Evolutionary conservation across 2,797 vertebrate genomes (phyloP).

Genomic region (Esox lucius): DNA sequence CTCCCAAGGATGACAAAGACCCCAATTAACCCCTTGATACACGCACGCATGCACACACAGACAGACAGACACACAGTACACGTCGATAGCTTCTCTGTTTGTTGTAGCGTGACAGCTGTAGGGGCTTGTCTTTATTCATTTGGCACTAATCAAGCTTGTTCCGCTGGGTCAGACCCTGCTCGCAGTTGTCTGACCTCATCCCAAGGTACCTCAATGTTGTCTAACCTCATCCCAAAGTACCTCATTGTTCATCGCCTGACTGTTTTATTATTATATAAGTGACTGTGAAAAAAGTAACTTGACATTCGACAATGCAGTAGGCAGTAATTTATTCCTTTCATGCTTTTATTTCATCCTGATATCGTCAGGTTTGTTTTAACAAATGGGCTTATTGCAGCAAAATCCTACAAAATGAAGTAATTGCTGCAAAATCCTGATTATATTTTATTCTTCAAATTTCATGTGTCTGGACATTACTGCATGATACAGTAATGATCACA

Average conservation of each 20-base stretch:
- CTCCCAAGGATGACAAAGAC: slow-evolving; percentile 61
- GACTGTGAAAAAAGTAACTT: slow-evolving; percentile 11
- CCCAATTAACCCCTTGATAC: slow-evolving; percentile 72
- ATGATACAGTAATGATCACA: neutral
- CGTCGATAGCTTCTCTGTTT: slow-evolving; percentile 40
- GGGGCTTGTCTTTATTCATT: slow-evolving; percentile 53
- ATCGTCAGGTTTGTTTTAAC: slow-evolving; percentile 9
- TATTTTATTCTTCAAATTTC: neutral
- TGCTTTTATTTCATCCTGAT: neutral
- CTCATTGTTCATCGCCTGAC: slow-evolving; percentile 24
- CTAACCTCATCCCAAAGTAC: neutral
- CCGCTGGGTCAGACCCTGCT: slow-evolving; percentile 13
- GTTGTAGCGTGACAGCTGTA: neutral
- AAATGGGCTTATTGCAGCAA: neutral
- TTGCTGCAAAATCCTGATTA: neutral
- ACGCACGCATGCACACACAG: neutral
- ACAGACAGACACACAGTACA: slow-evolving; percentile 48
- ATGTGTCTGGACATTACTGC: neutral
- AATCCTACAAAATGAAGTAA: neutral
- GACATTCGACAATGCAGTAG: neutral
- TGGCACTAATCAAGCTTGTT: slow-evolving; percentile 56
- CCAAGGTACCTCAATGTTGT: slow-evolving; percentile 19
- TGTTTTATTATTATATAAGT: slow-evolving; percentile 11
- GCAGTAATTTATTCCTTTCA: neutral
- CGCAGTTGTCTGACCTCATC: slow-evolving; percentile 12